These are phyloP conservation scores for Caenorhabditis briggsae DNA, from an alignment of 1,140 invertebrate species.

Conservation along the genomic window DNA sequence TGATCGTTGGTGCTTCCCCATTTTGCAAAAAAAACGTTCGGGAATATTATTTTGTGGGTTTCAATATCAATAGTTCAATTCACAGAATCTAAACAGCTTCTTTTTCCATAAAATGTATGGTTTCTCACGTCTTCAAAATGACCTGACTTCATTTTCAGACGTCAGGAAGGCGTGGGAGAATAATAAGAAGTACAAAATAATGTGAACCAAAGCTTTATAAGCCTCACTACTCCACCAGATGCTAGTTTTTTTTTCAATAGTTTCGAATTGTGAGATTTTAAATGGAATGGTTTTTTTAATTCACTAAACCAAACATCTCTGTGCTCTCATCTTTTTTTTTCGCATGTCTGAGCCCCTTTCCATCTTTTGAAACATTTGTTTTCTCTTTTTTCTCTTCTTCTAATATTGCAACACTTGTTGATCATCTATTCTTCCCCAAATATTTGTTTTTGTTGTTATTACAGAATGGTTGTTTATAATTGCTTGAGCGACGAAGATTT, in stretches of 20 bases:
- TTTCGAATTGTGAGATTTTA: too few relatives aligned
- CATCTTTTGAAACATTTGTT: not conserved
- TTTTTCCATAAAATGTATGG: too few relatives aligned
- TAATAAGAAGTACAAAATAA: too few relatives aligned
- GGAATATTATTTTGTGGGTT: not conserved
- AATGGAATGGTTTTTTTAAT: not conserved
- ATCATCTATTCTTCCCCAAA: not conserved
- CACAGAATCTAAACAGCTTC: not conserved
- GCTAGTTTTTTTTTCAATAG: too few relatives aligned
- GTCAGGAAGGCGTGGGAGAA: too few relatives aligned
- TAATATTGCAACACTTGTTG: not conserved
- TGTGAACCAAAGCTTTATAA: too few relatives aligned
- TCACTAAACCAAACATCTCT: not conserved
- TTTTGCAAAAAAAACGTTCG: not conserved
- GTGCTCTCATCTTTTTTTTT: not conserved
- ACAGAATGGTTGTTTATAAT: constrained; percentile 25
- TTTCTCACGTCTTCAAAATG: too few relatives aligned
- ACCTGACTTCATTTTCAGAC: too few relatives aligned
- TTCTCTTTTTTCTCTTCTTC: too few relatives aligned
- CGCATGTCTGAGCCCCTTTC: not conserved
- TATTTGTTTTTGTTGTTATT: not conserved
- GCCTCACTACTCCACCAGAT: too few relatives aligned
- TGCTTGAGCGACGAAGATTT: constrained; percentile 28
- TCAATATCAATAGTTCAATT: not conserved
- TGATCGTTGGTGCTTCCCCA: constrained; percentile 6